Conservation (phyloP, 2,888 invertebrate species). For the Nasonia oneida region DNA sequence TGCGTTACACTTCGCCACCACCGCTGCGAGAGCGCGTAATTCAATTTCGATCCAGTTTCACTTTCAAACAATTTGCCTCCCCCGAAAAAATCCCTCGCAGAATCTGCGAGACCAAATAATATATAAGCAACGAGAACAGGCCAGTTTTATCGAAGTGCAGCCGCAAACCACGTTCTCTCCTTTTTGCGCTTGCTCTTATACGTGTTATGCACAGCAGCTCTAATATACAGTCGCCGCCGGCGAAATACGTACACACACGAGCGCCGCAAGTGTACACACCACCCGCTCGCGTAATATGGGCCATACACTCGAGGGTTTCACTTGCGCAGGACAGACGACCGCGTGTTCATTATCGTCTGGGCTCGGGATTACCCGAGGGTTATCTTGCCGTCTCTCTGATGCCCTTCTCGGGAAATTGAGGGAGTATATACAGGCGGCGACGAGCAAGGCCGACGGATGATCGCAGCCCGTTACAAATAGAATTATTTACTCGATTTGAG, state of each 20-base stretch:
- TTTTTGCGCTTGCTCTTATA: neutral
- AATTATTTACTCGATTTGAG: conserved; percentile 3
- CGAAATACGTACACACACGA: neutral
- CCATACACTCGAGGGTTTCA: neutral
- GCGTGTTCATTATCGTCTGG: conserved; percentile 47
- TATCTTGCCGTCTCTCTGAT: conserved; percentile 9
- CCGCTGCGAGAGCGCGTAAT: no score
- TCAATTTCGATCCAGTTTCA: neutral
- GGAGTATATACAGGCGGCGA: neutral
- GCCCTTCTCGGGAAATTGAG: conserved; percentile 40
- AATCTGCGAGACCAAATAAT: neutral
- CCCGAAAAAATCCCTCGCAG: neutral
- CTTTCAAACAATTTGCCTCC: neutral
- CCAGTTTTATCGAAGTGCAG: neutral
- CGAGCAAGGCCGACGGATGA: neutral
- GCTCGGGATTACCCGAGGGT: conserved; percentile 35
- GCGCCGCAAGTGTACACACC: no score
- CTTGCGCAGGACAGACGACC: conserved; percentile 31
- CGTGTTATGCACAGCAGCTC: neutral
- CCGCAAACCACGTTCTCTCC: neutral
- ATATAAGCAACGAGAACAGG: neutral
- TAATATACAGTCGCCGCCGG: neutral
- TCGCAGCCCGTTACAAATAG: neutral
- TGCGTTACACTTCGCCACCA: no score
- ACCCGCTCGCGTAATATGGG: neutral